Evolutionary conservation across 2,888 invertebrate genomes (phyloP), one percentile per base, ranked within the genome.

Genomic region (Cactoblastis cactorum): DNA sequence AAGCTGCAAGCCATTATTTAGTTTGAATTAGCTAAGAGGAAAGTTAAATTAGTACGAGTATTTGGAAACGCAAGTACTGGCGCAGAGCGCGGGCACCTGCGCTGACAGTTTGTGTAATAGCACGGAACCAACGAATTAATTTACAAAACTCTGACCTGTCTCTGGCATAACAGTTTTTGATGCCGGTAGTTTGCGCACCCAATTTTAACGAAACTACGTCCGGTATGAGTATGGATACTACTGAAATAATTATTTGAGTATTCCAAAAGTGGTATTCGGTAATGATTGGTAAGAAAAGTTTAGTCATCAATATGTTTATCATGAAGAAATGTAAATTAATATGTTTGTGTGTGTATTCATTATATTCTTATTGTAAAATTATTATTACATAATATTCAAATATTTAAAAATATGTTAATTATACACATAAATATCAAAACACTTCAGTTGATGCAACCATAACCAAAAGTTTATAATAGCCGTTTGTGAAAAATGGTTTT

Each of bases 101-200:
- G 76, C 81, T 80, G 85, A 85, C 86, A 85, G 86, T 80, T 80
- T 77, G 73, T 74, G 83, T 87, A 85, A 87, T 87, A 84, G 83
- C 79, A 74, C 71, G 80, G 77, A 86, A 86, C 85, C 80, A 69
- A 77, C 74, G 79, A 86, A 86, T 86, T 86, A 83, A 87, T 87
- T 83, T 74, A 77, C 81, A 81, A 83, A 87, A 86, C 80, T 84
- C 79, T 74, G 74, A 80, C 78, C 80, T 75, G 77, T 80, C 78
- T 73, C 70, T 62, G 67, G 70, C 80, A 73, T 77, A 80, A 77
- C 73, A 77, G 79, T 83, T 82, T 80, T 80, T 82, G 80, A 83
- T 74, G 67, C 64, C 61, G 62, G 66, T 66, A 70, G 69, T 72
- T 69, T 65, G 67, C 64, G 68, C 58, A 58, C 64, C 55, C 53